Evolutionary conservation across 2,797 vertebrate species (phyloP).

Genomic region (Sphenodon punctatus): DNA sequence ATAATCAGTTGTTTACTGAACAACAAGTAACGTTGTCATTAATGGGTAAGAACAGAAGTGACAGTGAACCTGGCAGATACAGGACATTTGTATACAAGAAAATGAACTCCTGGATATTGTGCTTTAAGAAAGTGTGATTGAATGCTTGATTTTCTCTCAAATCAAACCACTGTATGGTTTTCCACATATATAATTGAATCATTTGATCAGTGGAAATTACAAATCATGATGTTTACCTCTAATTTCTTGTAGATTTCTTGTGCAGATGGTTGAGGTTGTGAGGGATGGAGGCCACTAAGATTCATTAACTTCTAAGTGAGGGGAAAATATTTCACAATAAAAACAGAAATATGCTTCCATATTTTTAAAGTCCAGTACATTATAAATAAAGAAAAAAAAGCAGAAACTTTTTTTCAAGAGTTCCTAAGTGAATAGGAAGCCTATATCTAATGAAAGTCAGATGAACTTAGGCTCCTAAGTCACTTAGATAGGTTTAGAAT

Average conservation of each 20-base stretch:
- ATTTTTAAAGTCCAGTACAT: neutral
- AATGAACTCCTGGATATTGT: constrained; percentile 60
- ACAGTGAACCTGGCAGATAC: too few species aligned
- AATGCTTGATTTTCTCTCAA: constrained; percentile 55
- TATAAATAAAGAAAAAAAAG: fast-evolving
- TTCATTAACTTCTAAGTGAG: neutral
- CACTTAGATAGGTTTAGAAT: too few species aligned
- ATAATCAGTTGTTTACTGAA: too few species aligned
- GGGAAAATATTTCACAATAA: neutral
- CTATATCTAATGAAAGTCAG: too few species aligned
- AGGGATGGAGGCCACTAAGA: neutral
- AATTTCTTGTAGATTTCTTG: constrained; percentile 25
- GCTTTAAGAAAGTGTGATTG: constrained; percentile 65
- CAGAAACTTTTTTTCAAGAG: too few species aligned
- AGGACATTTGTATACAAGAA: constrained; percentile 38
- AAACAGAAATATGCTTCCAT: neutral
- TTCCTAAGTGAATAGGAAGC: too few species aligned
- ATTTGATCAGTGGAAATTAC: constrained; percentile 59
- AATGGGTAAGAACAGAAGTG: too few species aligned
- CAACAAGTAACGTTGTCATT: too few species aligned
- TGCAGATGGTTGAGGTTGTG: neutral
- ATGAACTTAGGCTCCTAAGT: too few species aligned
- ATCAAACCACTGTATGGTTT: constrained; percentile 24
- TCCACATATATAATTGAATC: constrained; percentile 40
- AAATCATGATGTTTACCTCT: constrained; percentile 55